phyloP scores from a whole-genome alignment of 2,797 vertebrate species.

The Harpagifer antarcticus region DNA sequence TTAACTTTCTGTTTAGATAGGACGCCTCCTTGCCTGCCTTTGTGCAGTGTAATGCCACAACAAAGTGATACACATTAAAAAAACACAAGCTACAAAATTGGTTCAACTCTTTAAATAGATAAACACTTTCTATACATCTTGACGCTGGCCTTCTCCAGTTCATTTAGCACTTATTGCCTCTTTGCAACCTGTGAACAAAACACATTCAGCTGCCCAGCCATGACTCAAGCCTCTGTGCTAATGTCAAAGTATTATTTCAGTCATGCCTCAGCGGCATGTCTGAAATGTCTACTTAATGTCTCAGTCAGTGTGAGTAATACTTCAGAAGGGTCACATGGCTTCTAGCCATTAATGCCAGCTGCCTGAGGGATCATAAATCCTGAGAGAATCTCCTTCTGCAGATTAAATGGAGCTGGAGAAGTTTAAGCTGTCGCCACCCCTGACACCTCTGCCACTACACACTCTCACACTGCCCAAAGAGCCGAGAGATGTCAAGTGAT shows the following conservation, averaged over 20 bases:
- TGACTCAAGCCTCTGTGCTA: conserved; percentile 43
- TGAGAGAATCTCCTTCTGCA: conserved; percentile 53
- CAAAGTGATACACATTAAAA: conserved; percentile 12
- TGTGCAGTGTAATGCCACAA: conserved; percentile 14
- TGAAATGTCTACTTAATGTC: conserved; percentile 66
- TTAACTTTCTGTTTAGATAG: conserved; percentile 24
- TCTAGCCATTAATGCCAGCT: conserved; percentile 57
- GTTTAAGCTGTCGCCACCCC: conserved; percentile 64
- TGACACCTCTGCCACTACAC: conserved; percentile 38
- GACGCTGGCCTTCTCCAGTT: neutral
- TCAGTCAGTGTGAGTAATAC: conserved; percentile 58
- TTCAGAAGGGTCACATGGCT: conserved; percentile 65
- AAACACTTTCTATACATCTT: conserved; percentile 7
- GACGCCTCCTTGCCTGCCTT: neutral
- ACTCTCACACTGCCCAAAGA: conserved; percentile 20
- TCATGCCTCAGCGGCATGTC: conserved; percentile 51
- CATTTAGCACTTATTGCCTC: conserved; percentile 28
- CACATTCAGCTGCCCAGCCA: conserved; percentile 26
- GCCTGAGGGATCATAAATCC: conserved; percentile 69
- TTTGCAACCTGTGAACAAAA: conserved; percentile 43
- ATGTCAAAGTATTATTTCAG: conserved; percentile 59
- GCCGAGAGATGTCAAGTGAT: conserved; percentile 45
- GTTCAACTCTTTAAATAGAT: conserved; percentile 19
- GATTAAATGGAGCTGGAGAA: conserved; percentile 72
- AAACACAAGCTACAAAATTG: conserved; percentile 7